These are phyloP conservation scores for Magallana angulata DNA, from an alignment of 1,140 invertebrate species.

Conservation along the genomic window DNA sequence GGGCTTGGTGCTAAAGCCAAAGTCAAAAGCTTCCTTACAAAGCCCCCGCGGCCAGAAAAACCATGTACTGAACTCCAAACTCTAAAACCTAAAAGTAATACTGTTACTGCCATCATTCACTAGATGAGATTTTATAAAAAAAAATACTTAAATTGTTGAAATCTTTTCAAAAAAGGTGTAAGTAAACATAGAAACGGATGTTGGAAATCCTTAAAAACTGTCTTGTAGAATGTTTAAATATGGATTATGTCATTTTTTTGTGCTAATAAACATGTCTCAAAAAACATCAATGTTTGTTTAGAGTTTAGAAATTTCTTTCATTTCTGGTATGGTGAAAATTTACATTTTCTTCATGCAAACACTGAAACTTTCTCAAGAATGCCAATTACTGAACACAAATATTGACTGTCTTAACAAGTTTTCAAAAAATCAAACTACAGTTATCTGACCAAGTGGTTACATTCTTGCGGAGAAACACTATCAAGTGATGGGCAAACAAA, in stretches of 20 bases:
- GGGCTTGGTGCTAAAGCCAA: background rate
- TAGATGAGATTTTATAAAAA: background rate
- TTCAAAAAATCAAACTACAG: background rate
- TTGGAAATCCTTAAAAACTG: slow-evolving; percentile 18
- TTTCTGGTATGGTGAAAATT: background rate
- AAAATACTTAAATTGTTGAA: background rate
- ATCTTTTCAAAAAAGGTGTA: too few species aligned
- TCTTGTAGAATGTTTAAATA: background rate
- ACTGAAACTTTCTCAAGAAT: background rate
- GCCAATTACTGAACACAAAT: background rate
- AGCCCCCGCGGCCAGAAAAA: background rate
- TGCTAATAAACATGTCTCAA: slow-evolving; percentile 3
- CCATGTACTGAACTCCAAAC: slow-evolving; percentile 38
- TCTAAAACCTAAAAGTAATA: slow-evolving; percentile 28
- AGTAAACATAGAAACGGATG: background rate
- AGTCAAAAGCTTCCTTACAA: slow-evolving; percentile 38
- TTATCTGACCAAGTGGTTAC: background rate
- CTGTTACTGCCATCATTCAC: slow-evolving; percentile 39
- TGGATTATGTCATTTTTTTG: background rate
- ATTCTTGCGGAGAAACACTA: background rate
- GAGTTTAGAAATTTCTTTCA: background rate
- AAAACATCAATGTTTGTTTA: background rate
- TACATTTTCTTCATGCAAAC: background rate
- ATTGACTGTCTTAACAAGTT: background rate
- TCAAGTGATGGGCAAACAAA: slow-evolving; percentile 1